Evolutionary conservation across 2,113 vertebrate species (phyloP).

Genomic region (Colius striatus): DNA sequence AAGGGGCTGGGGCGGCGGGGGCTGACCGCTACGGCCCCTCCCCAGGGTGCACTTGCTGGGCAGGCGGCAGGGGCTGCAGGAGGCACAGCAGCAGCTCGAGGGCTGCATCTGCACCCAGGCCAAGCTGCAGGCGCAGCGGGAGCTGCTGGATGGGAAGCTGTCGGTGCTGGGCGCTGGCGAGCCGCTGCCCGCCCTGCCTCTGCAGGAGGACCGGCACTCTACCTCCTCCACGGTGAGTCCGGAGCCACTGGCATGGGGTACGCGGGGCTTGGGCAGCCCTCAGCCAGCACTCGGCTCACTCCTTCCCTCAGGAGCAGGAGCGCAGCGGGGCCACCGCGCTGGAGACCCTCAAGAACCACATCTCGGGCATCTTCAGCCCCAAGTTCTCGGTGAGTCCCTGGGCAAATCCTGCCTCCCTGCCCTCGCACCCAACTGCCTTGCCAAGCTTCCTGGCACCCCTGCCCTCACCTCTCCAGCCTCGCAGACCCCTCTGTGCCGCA

Average conservation of each 20-base stretch:
- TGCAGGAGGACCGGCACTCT: constrained; percentile 82
- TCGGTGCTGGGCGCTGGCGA: constrained; percentile 78
- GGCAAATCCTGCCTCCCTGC: not conserved
- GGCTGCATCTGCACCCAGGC: constrained; percentile 82
- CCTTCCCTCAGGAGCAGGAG: constrained; percentile 76
- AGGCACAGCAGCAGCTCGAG: constrained; percentile 84
- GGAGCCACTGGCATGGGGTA: not conserved
- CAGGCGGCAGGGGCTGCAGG: constrained; percentile 87
- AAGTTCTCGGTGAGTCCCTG: constrained; percentile 81
- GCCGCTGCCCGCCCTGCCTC: constrained; percentile 72
- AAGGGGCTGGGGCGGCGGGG: rapidly evolving
- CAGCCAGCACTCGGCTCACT: not conserved
- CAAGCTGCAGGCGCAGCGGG: constrained; percentile 86
- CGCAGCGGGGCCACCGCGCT: constrained; percentile 67
- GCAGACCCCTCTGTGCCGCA: not conserved
- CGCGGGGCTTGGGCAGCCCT: rapidly evolving
- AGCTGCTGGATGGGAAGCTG: constrained; percentile 83
- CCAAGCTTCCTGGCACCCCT: not conserved
- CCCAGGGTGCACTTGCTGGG: constrained; percentile 88
- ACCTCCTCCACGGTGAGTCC: constrained; percentile 79
- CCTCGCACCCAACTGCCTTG: not conserved
- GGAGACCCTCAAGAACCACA: constrained; percentile 85
- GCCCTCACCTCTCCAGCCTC: not conserved
- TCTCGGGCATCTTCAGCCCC: constrained; percentile 86
- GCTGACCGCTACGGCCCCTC: not conserved